A percentile compares a stretch with the other conserved stretches of the same genome.
Evolutionary conservation across 2,888 invertebrate genomes (phyloP).

Genomic region (Chironomus tentans): DNA sequence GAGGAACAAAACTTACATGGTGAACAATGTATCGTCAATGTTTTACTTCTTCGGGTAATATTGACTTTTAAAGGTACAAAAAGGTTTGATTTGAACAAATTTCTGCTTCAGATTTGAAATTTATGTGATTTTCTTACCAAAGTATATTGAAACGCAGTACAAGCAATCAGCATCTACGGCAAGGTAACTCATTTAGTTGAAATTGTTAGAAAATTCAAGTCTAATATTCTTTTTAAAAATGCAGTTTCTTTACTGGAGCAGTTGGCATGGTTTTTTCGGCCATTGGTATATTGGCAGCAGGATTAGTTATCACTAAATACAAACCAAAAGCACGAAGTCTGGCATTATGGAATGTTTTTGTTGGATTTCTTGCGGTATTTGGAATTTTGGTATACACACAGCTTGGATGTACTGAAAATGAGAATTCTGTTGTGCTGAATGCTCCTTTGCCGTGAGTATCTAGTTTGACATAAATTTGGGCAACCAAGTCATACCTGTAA

Average conservation of each 20-base stretch:
- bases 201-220: too few relatives aligned
- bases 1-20: constrained; percentile 58
- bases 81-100: too few relatives aligned
- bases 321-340: constrained; percentile 56
- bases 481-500: too few relatives aligned
- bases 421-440: constrained; percentile 42
- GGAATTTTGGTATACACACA: constrained; percentile 57
- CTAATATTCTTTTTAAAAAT: too few relatives aligned
- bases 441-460: constrained; percentile 32
- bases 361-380: constrained; percentile 52
- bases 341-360: constrained; percentile 60
- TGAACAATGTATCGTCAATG: constrained; percentile 62
- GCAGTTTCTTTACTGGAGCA: constrained; percentile 61
- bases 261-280: constrained; percentile 62
- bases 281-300: constrained; percentile 55
- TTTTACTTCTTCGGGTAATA: constrained; percentile 57
- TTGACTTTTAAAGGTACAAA: too few relatives aligned
- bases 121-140: constrained; percentile 72
- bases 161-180: constrained; percentile 65
- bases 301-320: constrained; percentile 54
- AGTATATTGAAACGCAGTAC: constrained; percentile 76
- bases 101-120: constrained; percentile 47
- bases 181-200: too few relatives aligned
- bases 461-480: too few relatives aligned
- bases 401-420: constrained; percentile 56